phyloP scores from a whole-genome alignment of 53 echinoderm and acorn worm genomes.

The Astropecten irregularis region DNA sequence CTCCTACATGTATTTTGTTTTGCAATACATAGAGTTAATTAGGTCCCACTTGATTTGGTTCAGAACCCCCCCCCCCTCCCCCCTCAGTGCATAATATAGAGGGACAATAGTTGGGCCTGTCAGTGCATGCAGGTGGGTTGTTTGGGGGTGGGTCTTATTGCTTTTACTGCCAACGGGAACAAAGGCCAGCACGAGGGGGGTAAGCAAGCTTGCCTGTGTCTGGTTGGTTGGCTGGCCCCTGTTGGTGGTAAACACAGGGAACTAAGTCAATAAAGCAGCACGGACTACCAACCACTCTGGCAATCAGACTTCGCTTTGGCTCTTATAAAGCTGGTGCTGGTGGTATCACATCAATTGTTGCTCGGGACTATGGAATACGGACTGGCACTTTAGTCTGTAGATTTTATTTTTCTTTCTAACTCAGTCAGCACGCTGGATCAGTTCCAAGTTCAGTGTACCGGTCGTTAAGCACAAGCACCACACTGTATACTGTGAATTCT shows the following conservation, averaged over 20 bases:
- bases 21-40: too few relatives aligned
- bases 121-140: constrained; percentile 1
- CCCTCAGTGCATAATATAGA: neutral
- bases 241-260: constrained; percentile 36
- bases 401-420: too few relatives aligned
- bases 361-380: neutral
- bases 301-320: neutral
- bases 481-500: too few relatives aligned
- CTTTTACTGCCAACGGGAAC: constrained; percentile 6
- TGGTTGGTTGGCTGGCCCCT: constrained; percentile 34
- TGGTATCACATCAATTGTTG: constrained; percentile 44
- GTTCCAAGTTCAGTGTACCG: neutral
- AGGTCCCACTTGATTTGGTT: constrained; percentile 39
- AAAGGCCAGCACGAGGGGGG: constrained; percentile 33
- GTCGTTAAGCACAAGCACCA: too few relatives aligned
- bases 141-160: neutral
- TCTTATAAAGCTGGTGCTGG: too few relatives aligned
- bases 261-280: constrained; percentile 55
- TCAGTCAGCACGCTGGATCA: constrained; percentile 1
- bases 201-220: neutral
- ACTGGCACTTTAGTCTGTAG: neutral
- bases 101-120: neutral
- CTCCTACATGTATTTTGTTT: constrained; percentile 1
- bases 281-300: constrained; percentile 9
- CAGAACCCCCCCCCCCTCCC: neutral